Conservation (phyloP, 2,113 vertebrate species). For the Pogona vitticeps region DNA sequence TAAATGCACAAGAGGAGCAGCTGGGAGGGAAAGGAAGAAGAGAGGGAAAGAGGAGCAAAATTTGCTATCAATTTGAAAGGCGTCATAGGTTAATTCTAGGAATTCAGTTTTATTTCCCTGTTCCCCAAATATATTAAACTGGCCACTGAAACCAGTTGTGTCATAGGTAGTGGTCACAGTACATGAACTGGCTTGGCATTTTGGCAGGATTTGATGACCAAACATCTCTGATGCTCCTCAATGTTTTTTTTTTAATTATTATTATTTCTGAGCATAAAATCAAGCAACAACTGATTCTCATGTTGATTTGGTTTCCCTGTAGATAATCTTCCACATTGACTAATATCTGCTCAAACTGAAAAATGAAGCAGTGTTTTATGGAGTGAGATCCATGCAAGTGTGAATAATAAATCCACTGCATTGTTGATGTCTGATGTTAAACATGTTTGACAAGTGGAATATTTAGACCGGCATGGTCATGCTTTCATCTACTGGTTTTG, state of each 20-base stretch:
- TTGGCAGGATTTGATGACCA: no score
- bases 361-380: background rate
- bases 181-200: background rate
- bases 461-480: background rate
- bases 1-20: no score
- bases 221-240: background rate
- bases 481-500: background rate
- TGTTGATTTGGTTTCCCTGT: background rate
- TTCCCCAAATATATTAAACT: no score
- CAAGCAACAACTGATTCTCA: background rate
- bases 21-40: no score
- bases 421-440: background rate
- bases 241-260: no score
- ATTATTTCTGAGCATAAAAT: background rate
- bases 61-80: no score
- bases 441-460: background rate
- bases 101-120: no score
- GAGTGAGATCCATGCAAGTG: background rate
- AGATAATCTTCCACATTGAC: background rate
- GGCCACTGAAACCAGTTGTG: no score
- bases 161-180: no score
- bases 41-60: no score
- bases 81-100: no score
- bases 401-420: background rate
- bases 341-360: background rate